A percentile compares a stretch with the other conserved stretches of the same genome.
These are phyloP conservation scores for Erythrocercus mccallii DNA, from an alignment of 2,113 vertebrate genomes.

Conservation along the genomic window DNA sequence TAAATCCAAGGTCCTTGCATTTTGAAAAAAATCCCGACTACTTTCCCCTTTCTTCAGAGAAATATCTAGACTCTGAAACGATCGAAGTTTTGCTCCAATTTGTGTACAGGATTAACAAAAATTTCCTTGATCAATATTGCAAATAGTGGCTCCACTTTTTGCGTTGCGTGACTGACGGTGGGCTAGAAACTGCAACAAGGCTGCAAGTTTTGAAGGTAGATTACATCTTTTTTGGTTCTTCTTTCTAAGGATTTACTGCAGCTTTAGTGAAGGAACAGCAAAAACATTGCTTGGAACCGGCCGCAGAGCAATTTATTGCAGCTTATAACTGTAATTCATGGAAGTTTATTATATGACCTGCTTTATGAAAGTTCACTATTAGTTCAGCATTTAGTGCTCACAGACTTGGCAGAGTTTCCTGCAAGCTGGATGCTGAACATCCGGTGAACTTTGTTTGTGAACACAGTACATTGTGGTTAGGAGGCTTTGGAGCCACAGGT, in stretches of 20 bases:
- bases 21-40: neutral
- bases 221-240: neutral
- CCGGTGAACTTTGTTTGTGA: neutral
- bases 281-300: neutral
- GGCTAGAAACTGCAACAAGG: neutral
- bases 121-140: neutral
- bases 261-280: neutral
- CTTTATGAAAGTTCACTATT: constrained; percentile 35
- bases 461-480: neutral
- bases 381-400: constrained; percentile 11
- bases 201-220: neutral
- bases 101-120: neutral
- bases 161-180: neutral
- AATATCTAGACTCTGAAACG: neutral
- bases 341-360: neutral
- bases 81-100: neutral
- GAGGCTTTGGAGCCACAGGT: neutral
- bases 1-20: neutral
- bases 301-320: neutral
- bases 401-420: constrained; percentile 11
- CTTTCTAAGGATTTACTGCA: neutral
- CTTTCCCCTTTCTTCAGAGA: neutral
- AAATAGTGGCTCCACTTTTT: neutral
- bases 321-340: constrained; percentile 3
- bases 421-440: constrained; percentile 1